These are phyloP conservation scores for Hylaeus volcanicus DNA, from an alignment of 1,140 invertebrate species.

Conservation along the genomic window DNA sequence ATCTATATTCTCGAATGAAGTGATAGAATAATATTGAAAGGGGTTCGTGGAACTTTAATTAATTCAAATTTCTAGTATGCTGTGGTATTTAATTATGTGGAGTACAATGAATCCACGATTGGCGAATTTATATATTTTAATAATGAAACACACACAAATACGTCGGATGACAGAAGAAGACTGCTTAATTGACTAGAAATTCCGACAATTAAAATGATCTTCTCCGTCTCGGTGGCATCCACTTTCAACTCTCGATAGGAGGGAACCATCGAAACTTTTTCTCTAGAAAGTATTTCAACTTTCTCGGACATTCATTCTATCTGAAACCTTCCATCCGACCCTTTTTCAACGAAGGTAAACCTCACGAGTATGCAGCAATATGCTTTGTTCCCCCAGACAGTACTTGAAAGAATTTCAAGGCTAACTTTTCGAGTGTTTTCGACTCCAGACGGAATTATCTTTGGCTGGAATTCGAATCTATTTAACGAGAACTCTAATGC, in stretches of 20 bases:
- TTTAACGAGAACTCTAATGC: neutral
- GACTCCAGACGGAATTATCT: no score
- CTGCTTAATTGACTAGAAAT: slow-evolving; percentile 49
- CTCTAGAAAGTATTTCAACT: slow-evolving; percentile 46
- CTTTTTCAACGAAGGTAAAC: neutral
- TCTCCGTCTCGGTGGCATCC: slow-evolving; percentile 3
- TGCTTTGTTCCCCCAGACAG: neutral
- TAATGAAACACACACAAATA: slow-evolving; percentile 9
- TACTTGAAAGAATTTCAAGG: slow-evolving; percentile 22
- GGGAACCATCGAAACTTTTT: slow-evolving; percentile 37
- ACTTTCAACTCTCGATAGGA: neutral
- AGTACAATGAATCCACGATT: no score
- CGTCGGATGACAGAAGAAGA: neutral
- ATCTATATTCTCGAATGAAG: no score
- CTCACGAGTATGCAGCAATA: slow-evolving; percentile 12
- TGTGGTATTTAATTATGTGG: no score
- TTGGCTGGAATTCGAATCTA: neutral
- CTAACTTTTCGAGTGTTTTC: neutral
- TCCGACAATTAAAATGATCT: slow-evolving; percentile 49
- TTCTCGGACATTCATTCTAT: slow-evolving; percentile 23
- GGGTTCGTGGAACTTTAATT: no score
- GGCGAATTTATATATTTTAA: neutral
- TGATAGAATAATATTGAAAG: no score
- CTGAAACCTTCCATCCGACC: slow-evolving; percentile 7
- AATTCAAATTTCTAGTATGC: no score